phyloP scores from a whole-genome alignment of 2,888 invertebrate genomes.

The Trichopoda pennipes region DNA sequence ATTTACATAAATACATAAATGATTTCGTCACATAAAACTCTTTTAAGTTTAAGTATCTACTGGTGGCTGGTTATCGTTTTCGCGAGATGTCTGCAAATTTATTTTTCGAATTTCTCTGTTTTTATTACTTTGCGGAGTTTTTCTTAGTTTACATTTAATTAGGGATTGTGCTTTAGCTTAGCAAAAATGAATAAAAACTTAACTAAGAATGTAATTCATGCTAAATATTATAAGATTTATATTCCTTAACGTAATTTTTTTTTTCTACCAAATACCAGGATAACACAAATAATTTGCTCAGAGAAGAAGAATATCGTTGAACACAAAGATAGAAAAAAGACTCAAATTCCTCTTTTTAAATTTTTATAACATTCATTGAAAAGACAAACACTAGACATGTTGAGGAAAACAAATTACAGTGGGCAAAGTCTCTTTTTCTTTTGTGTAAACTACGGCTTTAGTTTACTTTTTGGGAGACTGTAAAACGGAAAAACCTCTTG shows the following conservation, averaged over 20 bases:
- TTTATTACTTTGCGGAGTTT: conserved; percentile 46
- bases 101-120: not conserved
- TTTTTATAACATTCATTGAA: conserved; percentile 22
- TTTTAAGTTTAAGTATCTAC: not conserved
- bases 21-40: conserved; percentile 4
- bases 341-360: conserved; percentile 1
- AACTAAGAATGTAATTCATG: conserved; percentile 48
- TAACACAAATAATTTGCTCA: conserved; percentile 53
- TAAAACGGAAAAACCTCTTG: too few species aligned
- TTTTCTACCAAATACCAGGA: conserved; percentile 40
- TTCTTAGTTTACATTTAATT: conserved; percentile 71
- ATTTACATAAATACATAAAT: conserved; percentile 20
- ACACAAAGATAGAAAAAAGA: conserved; percentile 15
- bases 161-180: conserved; percentile 61
- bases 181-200: not conserved
- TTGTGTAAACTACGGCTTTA: not conserved
- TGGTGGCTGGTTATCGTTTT: not conserved
- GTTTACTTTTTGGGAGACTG: too few species aligned
- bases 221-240: conserved; percentile 48
- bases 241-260: conserved; percentile 20
- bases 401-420: conserved; percentile 1
- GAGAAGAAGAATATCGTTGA: conserved; percentile 12
- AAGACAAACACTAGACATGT: conserved; percentile 16
- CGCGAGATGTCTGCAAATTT: conserved; percentile 3
- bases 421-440: not conserved